A percentile compares a stretch with the other conserved stretches of the same genome.
These are phyloP conservation scores for Caenorhabditis sp. DNA, from an alignment of 2,888 invertebrate genomes.

Conservation along the genomic window DNA sequence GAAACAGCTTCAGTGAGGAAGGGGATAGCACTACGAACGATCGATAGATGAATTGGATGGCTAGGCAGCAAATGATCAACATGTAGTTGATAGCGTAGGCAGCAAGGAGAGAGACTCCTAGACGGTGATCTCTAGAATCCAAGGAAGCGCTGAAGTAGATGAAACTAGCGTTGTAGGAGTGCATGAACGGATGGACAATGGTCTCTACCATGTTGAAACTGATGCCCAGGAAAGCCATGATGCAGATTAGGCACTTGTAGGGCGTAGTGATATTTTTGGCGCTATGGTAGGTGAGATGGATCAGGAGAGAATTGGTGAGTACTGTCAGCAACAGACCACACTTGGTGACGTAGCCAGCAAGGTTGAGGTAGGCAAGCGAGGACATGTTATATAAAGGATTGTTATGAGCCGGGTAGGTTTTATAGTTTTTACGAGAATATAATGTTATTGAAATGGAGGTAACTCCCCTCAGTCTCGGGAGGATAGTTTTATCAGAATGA, in stretches of 20 bases:
- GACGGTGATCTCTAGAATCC: background rate
- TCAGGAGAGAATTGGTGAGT: background rate
- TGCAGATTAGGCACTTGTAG: background rate
- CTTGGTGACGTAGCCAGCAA: background rate
- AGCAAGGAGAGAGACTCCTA: background rate
- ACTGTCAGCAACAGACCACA: slow-evolving; percentile 3
- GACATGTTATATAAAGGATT: background rate
- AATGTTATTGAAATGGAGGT: too few relatives aligned
- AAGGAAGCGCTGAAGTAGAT: background rate
- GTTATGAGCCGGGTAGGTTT: background rate
- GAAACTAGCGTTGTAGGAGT: background rate
- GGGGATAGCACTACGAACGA: background rate
- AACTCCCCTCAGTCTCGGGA: too few relatives aligned
- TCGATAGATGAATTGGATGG: background rate
- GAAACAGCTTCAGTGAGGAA: background rate
- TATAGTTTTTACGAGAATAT: too few relatives aligned
- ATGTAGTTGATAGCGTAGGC: background rate
- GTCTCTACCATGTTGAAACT: background rate
- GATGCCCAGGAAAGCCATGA: background rate
- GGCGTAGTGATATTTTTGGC: background rate
- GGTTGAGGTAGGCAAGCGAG: background rate
- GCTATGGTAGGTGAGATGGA: background rate
- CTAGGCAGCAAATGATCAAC: background rate
- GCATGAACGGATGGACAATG: background rate
- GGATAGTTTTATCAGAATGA: too few relatives aligned